Evolutionary conservation across 2,888 invertebrate genomes (phyloP).

Genomic region (Priapulus caudatus): DNA sequence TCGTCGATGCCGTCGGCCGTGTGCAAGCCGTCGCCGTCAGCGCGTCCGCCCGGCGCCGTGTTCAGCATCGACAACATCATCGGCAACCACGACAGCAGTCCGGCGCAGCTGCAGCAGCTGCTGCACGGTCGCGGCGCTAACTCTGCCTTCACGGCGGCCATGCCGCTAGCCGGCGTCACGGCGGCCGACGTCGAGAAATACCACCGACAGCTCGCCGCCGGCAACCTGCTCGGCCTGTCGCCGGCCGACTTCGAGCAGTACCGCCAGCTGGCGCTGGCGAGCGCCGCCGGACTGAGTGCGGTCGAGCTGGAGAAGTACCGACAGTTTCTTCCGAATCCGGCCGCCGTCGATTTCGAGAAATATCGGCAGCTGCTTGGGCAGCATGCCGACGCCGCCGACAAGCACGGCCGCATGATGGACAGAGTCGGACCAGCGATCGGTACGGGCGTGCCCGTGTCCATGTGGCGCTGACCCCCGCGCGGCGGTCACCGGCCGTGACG

Average conservation of each 20-base stretch:
- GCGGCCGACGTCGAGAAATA: not conserved
- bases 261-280: not conserved
- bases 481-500: no score
- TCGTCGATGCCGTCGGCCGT: conserved; percentile 43
- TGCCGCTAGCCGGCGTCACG: not conserved
- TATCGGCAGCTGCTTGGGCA: no score
- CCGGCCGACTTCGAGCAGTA: not conserved
- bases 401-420: no score
- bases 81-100: conserved; percentile 31
- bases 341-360: not conserved
- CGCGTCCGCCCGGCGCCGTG: conserved; percentile 33
- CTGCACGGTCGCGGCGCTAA: not conserved
- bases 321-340: not conserved
- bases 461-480: no score
- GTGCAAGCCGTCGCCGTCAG: conserved; percentile 40
- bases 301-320: conserved; percentile 3
- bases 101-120: not conserved
- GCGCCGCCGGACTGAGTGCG: no score
- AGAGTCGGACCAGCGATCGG: no score
- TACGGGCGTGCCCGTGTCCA: no score
- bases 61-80: conserved; percentile 50
- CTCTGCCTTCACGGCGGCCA: not conserved
- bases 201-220: not conserved
- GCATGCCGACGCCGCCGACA: no score
- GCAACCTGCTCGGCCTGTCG: not conserved